phyloP scores from a whole-genome alignment of 2,888 invertebrate genomes.

The Danaus chrysippus region DNA sequence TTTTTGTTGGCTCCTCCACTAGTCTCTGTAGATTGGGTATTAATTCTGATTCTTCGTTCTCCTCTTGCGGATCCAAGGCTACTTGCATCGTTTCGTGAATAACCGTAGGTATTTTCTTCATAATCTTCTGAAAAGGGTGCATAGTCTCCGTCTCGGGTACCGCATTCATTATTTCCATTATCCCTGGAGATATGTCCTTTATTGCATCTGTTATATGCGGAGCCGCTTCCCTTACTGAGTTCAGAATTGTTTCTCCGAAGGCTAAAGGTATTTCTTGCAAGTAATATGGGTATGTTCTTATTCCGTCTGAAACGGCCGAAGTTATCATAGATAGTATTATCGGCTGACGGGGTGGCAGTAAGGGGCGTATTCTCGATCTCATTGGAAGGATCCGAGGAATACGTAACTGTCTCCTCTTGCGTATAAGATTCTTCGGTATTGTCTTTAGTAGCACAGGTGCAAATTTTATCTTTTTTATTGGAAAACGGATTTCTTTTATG shows the following conservation, averaged over 20 bases:
- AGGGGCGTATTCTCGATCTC: slow-evolving; percentile 45
- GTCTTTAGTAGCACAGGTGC: slow-evolving; percentile 42
- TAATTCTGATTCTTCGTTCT: slow-evolving; percentile 46
- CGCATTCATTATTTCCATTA: slow-evolving; percentile 68
- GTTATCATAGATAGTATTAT: slow-evolving; percentile 65
- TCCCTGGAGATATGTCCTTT: slow-evolving; percentile 69
- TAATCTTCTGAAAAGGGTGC: slow-evolving; percentile 56
- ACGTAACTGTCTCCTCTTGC: slow-evolving; percentile 61
- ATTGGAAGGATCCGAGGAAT: slow-evolving; percentile 54
- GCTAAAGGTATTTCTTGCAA: slow-evolving; percentile 73
- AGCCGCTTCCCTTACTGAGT: slow-evolving; percentile 67
- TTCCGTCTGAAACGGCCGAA: slow-evolving; percentile 65
- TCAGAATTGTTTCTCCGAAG: slow-evolving; percentile 68
- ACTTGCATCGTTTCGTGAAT: slow-evolving; percentile 68
- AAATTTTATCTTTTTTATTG: slow-evolving; percentile 38
- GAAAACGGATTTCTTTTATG: slow-evolving; percentile 42
- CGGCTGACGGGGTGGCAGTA: slow-evolving; percentile 59
- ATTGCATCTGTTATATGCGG: slow-evolving; percentile 69
- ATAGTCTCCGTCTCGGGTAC: slow-evolving; percentile 56
- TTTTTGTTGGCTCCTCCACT: slow-evolving; percentile 36
- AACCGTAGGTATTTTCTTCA: slow-evolving; percentile 62
- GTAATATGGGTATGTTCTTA: slow-evolving; percentile 71
- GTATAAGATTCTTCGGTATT: slow-evolving; percentile 36
- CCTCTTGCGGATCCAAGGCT: slow-evolving; percentile 51
- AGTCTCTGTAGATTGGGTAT: slow-evolving; percentile 40